phyloP scores from a whole-genome alignment of 2,113 vertebrate genomes.

The Microcebus ravelobensis region DNA sequence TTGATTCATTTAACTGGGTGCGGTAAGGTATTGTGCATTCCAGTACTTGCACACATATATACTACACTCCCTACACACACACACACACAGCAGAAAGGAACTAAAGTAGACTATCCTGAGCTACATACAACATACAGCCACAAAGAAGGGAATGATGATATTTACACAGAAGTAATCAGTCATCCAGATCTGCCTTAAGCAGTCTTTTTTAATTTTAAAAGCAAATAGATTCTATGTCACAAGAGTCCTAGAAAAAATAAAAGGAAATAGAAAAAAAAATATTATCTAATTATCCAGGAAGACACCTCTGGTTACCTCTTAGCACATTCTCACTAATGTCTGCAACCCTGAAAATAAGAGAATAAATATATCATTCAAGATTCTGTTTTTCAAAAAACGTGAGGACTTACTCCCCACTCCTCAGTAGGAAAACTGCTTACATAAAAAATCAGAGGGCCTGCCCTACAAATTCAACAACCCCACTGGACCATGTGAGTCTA shows the following conservation, averaged over 20 bases:
- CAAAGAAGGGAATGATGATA: background rate
- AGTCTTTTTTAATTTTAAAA: background rate
- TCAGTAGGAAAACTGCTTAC: background rate
- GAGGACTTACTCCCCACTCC: background rate
- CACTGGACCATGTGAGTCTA: fast-evolving
- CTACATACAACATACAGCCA: background rate
- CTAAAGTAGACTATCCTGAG: background rate
- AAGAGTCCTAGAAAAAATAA: background rate
- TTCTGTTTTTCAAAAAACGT: background rate
- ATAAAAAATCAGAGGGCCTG: background rate
- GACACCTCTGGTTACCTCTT: background rate
- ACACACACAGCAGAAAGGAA: background rate
- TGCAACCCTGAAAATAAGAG: background rate
- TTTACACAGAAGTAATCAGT: background rate
- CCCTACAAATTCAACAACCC: background rate
- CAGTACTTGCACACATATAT: fast-evolving
- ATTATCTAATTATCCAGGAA: background rate
- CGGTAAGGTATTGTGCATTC: background rate
- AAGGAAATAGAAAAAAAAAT: background rate
- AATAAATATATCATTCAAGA: background rate
- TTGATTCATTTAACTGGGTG: background rate
- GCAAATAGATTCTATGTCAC: background rate
- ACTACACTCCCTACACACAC: no score
- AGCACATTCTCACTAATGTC: background rate
- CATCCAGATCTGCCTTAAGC: background rate